Base-by-base conservation (phyloP, 2,113 vertebrate genomes). In the Parus major region DNA sequence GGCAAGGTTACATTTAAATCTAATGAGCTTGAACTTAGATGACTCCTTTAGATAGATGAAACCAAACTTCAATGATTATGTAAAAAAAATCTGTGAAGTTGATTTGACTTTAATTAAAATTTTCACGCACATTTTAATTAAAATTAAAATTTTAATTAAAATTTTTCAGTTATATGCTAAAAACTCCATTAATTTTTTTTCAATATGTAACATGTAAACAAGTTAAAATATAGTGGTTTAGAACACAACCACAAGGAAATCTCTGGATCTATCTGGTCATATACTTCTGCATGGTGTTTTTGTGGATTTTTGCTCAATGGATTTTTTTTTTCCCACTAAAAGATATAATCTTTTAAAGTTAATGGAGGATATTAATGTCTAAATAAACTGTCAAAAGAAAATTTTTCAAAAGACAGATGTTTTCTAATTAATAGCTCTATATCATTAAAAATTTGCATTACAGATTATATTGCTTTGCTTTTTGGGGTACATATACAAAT, bases 91-190 rank as follows among this genome's bases (percentile, higher is more conserved):
- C 18, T 49, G 42, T 47, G 29, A 65, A 39, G 28, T 47, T 46
- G 4, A 55, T 63, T 46, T 72, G 11, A 63, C 16, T 72, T 64
- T 55, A 56, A 73, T 56, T 39, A 73, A 84, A 73, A 47, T 20
- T 19, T 65, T 49, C 10, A 35, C 0, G 0, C 12, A 56, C 0
- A 36, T 36, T 36, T 36, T 36, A 36, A 36, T 36, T 36, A 36
- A 36, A 36, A 36, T 36, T 36, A 36, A 36, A 36, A 36, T 36
- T 72, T 64, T 55, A 56, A 73, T 64, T 39, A 73, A 84, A 73
- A 47, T 20, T 19, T 65, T 75, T 85, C 24, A 57, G 49, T 49
- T 65, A 49, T 29, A 41, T 7, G 5, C 20, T 49, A n/a, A 41
- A 65, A 65, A 29, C 11, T 20, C 29, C 25, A 19, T 41, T 65